Evolutionary conservation across 2,797 vertebrate species (phyloP).

Genomic region (Malacoraja senta): DNA sequence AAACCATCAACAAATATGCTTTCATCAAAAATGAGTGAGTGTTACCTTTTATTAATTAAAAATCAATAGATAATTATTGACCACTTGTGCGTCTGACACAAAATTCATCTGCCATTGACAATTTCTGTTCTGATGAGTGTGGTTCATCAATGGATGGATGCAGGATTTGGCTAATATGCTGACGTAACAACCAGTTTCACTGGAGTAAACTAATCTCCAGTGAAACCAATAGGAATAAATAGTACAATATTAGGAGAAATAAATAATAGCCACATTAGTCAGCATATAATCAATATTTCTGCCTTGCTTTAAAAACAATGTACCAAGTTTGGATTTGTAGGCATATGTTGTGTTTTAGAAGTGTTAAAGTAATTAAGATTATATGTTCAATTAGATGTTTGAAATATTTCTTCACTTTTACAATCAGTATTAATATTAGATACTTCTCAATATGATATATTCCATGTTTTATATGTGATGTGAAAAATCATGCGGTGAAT

Average conservation of each 20-base stretch:
- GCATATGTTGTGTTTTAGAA: neutral
- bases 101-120: neutral
- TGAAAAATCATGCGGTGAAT: neutral
- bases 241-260: neutral
- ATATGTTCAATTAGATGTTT: neutral
- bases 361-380: neutral
- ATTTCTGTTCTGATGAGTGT: neutral
- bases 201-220: neutral
- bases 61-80: neutral
- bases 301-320: neutral
- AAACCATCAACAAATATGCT: conserved; percentile 87
- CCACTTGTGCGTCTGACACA: neutral
- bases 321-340: neutral
- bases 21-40: conserved; percentile 92
- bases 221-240: neutral
- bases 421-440: neutral
- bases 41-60: neutral
- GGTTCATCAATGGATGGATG: neutral
- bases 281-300: neutral
- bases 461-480: neutral
- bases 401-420: neutral
- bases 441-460: neutral
- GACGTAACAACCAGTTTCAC: neutral
- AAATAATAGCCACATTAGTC: neutral
- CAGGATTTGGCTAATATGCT: neutral